Percentiles rank a stretch among this genome's conserved stretches.
Conservation (phyloP, 2,888 invertebrate genomes). For the Lucinisca nassula region DNA sequence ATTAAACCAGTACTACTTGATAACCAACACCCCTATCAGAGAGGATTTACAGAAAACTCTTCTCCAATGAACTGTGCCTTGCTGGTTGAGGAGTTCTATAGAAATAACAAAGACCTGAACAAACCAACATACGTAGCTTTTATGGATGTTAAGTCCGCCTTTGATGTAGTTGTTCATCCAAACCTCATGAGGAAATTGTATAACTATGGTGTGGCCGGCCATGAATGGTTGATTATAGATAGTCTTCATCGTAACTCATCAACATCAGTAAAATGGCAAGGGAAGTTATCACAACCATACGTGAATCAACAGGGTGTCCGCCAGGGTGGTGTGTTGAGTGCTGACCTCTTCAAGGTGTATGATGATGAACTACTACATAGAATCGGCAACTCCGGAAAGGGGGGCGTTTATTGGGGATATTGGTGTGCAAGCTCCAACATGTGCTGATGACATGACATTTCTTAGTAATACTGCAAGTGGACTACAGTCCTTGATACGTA, state of each 20-base stretch:
- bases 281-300: background rate
- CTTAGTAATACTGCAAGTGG: background rate
- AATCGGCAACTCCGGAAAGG: background rate
- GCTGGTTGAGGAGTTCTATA: no score
- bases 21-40: background rate
- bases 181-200: slow-evolving; percentile 10
- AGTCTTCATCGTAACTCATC: background rate
- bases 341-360: background rate
- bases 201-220: background rate
- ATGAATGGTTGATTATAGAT: background rate
- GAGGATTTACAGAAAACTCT: no score
- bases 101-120: background rate
- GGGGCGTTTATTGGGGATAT: background rate
- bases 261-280: background rate
- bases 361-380: background rate
- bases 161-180: slow-evolving; percentile 8
- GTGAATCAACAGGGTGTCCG: slow-evolving; percentile 23
- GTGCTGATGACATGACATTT: no score
- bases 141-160: slow-evolving; percentile 14
- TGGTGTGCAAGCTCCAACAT: background rate
- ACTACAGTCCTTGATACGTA: background rate
- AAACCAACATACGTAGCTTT: no score
- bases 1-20: background rate
- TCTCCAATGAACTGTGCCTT: slow-evolving; percentile 15
- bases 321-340: slow-evolving; percentile 15